Conservation (phyloP, 2,888 invertebrate species). For the Kuschelorhynchus macadamiae region DNA sequence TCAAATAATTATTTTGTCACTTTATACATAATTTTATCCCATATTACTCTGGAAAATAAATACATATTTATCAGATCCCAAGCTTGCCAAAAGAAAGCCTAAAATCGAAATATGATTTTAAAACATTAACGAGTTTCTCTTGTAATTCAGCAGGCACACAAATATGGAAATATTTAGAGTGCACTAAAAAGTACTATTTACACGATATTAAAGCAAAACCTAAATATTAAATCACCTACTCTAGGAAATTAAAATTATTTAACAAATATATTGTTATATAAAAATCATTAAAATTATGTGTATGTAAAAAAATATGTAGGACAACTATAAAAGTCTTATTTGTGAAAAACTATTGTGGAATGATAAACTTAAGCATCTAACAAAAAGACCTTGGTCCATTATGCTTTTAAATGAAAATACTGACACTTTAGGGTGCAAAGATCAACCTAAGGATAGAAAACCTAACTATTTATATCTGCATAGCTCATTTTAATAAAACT, state of each 20-base stretch:
- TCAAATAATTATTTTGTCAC: no score
- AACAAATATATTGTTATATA: slow-evolving; percentile 68
- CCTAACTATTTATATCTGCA: slow-evolving; percentile 45
- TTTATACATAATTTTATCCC: neutral
- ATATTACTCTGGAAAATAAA: neutral
- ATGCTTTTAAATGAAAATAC: slow-evolving; percentile 61
- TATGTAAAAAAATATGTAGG: slow-evolving; percentile 69
- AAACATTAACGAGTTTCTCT: slow-evolving; percentile 59
- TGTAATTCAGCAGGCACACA: slow-evolving; percentile 65
- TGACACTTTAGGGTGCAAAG: slow-evolving; percentile 60
- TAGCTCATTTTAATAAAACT: slow-evolving; percentile 54
- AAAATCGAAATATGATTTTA: slow-evolving; percentile 60
- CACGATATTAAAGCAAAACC: slow-evolving; percentile 65
- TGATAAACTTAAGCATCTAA: slow-evolving; percentile 64
- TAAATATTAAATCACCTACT: slow-evolving; percentile 64
- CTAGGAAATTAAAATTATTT: slow-evolving; percentile 66
- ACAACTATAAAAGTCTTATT: slow-evolving; percentile 68
- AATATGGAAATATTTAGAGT: slow-evolving; percentile 64
- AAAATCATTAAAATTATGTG: slow-evolving; percentile 66
- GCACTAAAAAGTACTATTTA: slow-evolving; percentile 67
- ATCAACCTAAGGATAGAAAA: slow-evolving; percentile 36
- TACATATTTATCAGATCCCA: neutral
- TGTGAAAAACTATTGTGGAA: slow-evolving; percentile 67
- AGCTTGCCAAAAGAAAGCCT: slow-evolving; percentile 55
- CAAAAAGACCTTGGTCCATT: slow-evolving; percentile 64